Evolutionary conservation across 2,888 invertebrate genomes (phyloP).

Genomic region (Syrista parreyssii): DNA sequence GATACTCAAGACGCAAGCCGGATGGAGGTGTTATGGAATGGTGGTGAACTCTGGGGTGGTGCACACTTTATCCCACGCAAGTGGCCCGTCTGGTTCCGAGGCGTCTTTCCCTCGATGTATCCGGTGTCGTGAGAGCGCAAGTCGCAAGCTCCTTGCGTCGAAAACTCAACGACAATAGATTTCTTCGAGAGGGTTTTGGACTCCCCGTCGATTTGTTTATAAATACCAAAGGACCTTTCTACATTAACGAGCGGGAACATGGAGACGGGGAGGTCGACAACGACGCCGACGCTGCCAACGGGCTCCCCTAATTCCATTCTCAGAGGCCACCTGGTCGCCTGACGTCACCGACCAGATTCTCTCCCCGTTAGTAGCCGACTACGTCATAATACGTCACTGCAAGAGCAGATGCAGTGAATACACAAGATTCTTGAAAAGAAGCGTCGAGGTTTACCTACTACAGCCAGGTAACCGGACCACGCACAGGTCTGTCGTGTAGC

Average conservation of each 20-base stretch:
- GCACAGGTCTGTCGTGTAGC: too few species aligned
- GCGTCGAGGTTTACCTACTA: too few species aligned
- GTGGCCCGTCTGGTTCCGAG: neutral
- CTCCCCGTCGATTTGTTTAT: constrained; percentile 39
- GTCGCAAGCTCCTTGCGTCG: neutral
- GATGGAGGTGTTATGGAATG: too few species aligned
- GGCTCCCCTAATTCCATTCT: constrained; percentile 7
- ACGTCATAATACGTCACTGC: constrained; percentile 51
- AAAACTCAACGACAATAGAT: constrained; percentile 14
- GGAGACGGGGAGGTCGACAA: neutral
- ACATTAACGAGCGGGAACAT: neutral
- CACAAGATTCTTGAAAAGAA: too few species aligned
- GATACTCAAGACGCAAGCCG: too few species aligned
- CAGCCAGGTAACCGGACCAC: too few species aligned
- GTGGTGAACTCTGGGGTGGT: too few species aligned
- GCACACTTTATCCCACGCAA: neutral
- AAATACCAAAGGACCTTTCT: constrained; percentile 25
- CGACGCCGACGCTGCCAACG: too few species aligned
- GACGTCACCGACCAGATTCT: constrained; percentile 44
- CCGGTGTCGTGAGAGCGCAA: neutral
- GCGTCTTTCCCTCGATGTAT: constrained; percentile 1
- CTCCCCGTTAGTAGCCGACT: constrained; percentile 42
- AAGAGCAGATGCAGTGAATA: constrained; percentile 33
- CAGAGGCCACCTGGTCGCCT: constrained; percentile 25
- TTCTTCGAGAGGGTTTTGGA: neutral